Evolutionary conservation across 2,113 vertebrate genomes (phyloP), one percentile per base, ranked within the genome.

Genomic region (Rousettus leschenaultii): DNA sequence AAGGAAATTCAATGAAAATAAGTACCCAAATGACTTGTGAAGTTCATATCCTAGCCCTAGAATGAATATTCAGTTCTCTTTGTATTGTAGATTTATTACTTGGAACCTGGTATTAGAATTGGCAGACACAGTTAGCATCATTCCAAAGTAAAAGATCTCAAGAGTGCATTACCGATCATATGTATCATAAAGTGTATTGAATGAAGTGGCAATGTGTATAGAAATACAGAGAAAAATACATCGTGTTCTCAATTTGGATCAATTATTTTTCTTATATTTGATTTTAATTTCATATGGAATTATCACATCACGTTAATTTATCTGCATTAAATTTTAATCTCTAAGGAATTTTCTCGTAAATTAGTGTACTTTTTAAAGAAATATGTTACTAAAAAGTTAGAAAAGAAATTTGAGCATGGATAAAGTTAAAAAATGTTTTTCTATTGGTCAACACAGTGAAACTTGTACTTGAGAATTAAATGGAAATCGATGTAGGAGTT

Each of bases 101-200:
- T 95, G 95, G 95, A 97, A 97, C 97, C 96, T 97, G 96, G 85
- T 89, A 93, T 94, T 93, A 93, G 71, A 93, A 93, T 89, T 95
- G 96, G 79, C 97, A 97, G 84, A 96, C 77, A 96, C 85, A 96
- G 91, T 96, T 96, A 97, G 91, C 86, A 96, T 97, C 96, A 97
- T 97, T 97, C 86, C 97, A 97, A 97, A 97, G 88, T 89, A 89
- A 94, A 98, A 86, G 38, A 95, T 79, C 66, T 96, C 86, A 94
- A 97, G 79, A 93, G 94, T 85, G 75, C 59, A 70, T 90, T 91
- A 85, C 7, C 45, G 75, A 63, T 74, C 80, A 87, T 66, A 89
- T 94, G 78, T 94, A 95, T 78, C 94, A 94, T 96, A 97, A 82
- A 97, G 18, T 96, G 59, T 86, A 94, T 59, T 95, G 83, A 96